Percentiles rank a stretch among this genome's conserved stretches.
phyloP scores from a whole-genome alignment of 1,140 invertebrate species.

The Solenopsis invicta region DNA sequence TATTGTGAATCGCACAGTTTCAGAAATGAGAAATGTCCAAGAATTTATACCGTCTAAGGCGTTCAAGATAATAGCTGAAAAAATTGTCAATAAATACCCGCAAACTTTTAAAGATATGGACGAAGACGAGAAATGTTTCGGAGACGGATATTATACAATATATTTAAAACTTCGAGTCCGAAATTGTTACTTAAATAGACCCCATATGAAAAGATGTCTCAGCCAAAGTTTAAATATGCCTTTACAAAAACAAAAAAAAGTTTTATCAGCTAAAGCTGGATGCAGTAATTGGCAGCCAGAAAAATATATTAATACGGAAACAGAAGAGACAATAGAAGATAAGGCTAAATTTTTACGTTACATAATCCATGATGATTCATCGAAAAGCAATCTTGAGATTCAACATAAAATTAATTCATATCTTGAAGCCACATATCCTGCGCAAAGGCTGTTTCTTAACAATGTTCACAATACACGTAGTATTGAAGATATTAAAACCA shows the following conservation, averaged over 20 bases:
- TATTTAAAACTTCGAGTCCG: constrained; percentile 5
- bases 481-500: neutral
- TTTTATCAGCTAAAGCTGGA: no score
- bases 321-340: constrained; percentile 5
- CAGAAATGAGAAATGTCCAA: neutral
- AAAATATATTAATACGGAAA: neutral
- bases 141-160: neutral
- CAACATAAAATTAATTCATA: constrained; percentile 1
- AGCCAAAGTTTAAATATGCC: neutral
- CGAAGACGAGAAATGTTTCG: constrained; percentile 10
- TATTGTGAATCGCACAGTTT: constrained; percentile 5
- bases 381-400: neutral
- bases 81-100: neutral
- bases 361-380: neutral
- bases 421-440: constrained; percentile 16
- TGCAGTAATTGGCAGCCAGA: neutral
- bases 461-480: neutral
- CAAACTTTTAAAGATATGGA: constrained; percentile 23
- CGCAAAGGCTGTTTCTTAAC: constrained; percentile 17
- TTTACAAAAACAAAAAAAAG: constrained; percentile 4
- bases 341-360: neutral
- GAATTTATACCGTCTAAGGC: constrained; percentile 8
- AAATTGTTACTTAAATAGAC: constrained; percentile 25
- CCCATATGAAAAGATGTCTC: constrained; percentile 10
- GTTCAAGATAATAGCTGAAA: constrained; percentile 9